Percentiles rank a stretch among this genome's conserved stretches.
phyloP scores from a whole-genome alignment of 2,113 vertebrate species.

The Terrapene triunguis region DNA sequence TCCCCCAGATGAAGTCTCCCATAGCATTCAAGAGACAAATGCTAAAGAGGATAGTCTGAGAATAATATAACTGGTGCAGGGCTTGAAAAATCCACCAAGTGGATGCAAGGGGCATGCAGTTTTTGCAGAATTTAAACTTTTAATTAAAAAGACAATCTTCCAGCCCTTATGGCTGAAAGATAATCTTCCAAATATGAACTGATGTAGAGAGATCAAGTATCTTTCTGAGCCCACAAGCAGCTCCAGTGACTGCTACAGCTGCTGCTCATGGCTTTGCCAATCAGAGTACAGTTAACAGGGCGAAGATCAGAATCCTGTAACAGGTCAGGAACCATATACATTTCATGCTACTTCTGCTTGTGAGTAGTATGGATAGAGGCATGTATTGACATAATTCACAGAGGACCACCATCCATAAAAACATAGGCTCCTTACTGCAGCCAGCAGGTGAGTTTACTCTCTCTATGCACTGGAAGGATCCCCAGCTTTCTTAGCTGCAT shows the following conservation, averaged over 20 bases:
- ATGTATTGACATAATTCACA: background rate
- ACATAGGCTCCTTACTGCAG: background rate
- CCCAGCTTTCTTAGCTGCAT: background rate
- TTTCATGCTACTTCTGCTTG: background rate
- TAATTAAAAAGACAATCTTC: background rate
- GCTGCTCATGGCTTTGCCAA: background rate
- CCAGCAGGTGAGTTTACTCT: background rate
- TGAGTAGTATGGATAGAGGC: background rate
- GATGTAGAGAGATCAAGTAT: background rate
- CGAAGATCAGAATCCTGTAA: background rate
- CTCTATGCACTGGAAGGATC: background rate
- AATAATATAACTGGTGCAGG: background rate
- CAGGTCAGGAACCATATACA: background rate
- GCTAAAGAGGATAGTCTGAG: background rate
- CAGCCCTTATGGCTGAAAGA: background rate
- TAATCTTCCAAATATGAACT: background rate
- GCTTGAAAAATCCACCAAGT: background rate
- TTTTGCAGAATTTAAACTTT: background rate
- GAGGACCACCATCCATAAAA: background rate
- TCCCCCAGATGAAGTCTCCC: background rate
- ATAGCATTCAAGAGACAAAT: background rate
- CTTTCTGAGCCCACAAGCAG: background rate
- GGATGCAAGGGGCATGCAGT: background rate
- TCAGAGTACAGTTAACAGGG: conserved; percentile 11
- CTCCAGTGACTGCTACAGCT: background rate